A percentile compares a stretch with the other conserved stretches of the same genome.
Conservation (phyloP, 2,888 invertebrate species). For the Cantharis lateralis region DNA sequence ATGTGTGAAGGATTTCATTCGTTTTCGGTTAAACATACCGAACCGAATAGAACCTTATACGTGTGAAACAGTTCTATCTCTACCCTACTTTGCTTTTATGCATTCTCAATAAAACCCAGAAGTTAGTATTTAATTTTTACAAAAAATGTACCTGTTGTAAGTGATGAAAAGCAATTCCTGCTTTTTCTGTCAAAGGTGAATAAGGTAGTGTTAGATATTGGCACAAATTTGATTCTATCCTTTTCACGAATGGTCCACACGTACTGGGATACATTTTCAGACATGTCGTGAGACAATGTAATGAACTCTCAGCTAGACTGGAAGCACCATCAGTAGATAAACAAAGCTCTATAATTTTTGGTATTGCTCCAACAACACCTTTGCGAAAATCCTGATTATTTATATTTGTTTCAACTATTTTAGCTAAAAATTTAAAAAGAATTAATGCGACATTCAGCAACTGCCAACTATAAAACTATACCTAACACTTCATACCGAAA, state of each 20-base stretch:
- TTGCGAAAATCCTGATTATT: constrained; percentile 33
- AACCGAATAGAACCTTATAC: too few relatives aligned
- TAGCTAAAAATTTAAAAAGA: constrained; percentile 15
- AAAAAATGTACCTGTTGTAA: constrained; percentile 33
- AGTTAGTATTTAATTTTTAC: not conserved
- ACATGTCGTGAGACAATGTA: constrained; percentile 30
- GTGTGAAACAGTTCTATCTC: too few relatives aligned
- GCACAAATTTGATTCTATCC: constrained; percentile 27
- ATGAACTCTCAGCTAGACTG: not conserved
- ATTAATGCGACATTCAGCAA: not conserved
- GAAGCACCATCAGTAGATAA: constrained; percentile 4
- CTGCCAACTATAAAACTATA: not conserved
- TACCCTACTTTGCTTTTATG: too few relatives aligned
- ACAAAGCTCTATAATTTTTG: constrained; percentile 32
- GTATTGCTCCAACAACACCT: constrained; percentile 18
- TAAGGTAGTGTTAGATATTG: constrained; percentile 13
- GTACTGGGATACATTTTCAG: constrained; percentile 30
- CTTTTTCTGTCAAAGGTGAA: constrained; percentile 19
- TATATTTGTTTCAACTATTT: constrained; percentile 17
- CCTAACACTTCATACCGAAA: constrained; percentile 8
- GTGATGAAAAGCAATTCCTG: constrained; percentile 31
- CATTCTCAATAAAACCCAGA: too few relatives aligned
- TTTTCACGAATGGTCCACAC: constrained; percentile 26
- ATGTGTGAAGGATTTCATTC: too few relatives aligned
- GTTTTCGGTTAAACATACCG: too few relatives aligned